Percentiles rank a stretch among this genome's conserved stretches.
Evolutionary conservation across 2,797 vertebrate species (phyloP).

Genomic region (Phoxinus dragarum): DNA sequence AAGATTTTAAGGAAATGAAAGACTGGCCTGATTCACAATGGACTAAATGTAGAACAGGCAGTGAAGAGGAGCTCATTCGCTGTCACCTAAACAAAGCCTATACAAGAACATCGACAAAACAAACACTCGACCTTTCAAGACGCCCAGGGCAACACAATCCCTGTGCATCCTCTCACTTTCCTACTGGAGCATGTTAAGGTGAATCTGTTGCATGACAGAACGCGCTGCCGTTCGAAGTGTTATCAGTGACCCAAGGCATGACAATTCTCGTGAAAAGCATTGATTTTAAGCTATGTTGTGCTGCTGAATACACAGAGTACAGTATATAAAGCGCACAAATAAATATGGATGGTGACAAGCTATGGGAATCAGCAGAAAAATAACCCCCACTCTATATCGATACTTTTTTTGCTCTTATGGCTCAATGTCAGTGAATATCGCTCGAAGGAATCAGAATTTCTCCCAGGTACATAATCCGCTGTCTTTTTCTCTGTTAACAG

Average conservation of each 20-base stretch:
- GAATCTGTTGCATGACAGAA: slow-evolving; percentile 23
- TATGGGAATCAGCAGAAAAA: slow-evolving; percentile 18
- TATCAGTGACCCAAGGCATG: background rate
- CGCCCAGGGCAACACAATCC: slow-evolving; percentile 45
- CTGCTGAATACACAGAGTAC: background rate
- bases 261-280: background rate
- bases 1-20: slow-evolving; percentile 17
- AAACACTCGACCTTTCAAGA: slow-evolving; percentile 55
- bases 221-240: background rate
- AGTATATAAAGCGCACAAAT: background rate
- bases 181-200: background rate
- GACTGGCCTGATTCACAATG: slow-evolving; percentile 39
- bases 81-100: slow-evolving; percentile 50
- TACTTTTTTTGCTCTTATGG: slow-evolving; percentile 15
- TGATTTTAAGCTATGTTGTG: slow-evolving; percentile 1
- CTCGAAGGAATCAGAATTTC: slow-evolving; percentile 29
- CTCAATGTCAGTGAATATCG: slow-evolving; percentile 35
- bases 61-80: slow-evolving; percentile 31
- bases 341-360: slow-evolving; percentile 1
- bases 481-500: slow-evolving; percentile 41
- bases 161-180: slow-evolving; percentile 13
- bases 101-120: slow-evolving; percentile 35
- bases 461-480: slow-evolving; percentile 37
- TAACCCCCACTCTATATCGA: background rate
- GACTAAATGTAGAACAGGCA: slow-evolving; percentile 48